These are phyloP conservation scores for Xyliphius kryptos DNA, from an alignment of 2,113 vertebrate genomes.

Conservation along the genomic window DNA sequence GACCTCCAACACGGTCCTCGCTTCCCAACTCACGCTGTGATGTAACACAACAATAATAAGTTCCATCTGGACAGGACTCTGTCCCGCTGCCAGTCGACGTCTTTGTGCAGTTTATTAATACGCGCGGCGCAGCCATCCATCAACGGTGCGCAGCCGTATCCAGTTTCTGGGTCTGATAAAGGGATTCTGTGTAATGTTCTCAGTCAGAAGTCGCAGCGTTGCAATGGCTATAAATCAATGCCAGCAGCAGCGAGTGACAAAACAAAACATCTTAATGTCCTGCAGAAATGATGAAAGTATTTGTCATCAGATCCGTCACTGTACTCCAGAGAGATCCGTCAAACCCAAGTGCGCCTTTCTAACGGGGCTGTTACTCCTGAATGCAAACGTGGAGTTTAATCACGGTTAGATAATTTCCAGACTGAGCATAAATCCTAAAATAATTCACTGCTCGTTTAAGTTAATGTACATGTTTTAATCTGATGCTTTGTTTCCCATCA, in stretches of 20 bases:
- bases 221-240: conserved; percentile 18
- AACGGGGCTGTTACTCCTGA: too few species aligned
- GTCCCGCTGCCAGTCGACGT: not conserved
- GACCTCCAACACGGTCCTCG: too few species aligned
- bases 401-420: too few species aligned
- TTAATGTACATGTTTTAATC: too few species aligned
- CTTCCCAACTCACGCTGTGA: too few species aligned
- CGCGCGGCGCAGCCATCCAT: too few species aligned
- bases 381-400: too few species aligned
- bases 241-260: not conserved
- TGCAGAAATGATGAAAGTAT: not conserved
- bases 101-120: too few species aligned
- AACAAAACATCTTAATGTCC: conserved; percentile 13
- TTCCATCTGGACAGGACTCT: not conserved
- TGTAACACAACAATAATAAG: too few species aligned
- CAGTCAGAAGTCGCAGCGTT: not conserved
- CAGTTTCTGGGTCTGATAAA: not conserved
- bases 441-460: too few species aligned
- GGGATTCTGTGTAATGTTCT: not conserved
- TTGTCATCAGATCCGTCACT: conserved; percentile 3
- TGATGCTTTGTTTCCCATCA: too few species aligned
- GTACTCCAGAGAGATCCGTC: not conserved
- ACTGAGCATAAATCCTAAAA: too few species aligned
- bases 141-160: not conserved
- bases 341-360: not conserved